phyloP scores from a whole-genome alignment of 2,888 invertebrate species.

The Catocala sponsa region DNA sequence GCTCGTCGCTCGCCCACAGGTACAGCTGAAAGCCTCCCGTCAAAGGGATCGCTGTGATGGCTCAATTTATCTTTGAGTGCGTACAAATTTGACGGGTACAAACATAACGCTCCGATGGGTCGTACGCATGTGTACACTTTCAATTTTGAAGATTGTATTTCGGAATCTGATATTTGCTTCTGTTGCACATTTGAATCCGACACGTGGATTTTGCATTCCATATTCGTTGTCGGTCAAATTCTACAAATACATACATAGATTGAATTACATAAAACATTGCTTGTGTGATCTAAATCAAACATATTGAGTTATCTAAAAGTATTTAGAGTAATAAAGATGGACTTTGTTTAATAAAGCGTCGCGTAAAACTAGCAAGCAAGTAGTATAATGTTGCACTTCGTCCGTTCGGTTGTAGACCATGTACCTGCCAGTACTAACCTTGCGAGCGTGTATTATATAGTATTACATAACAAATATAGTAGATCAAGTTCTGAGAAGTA shows the following conservation, averaged over 20 bases:
- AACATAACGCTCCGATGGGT: slow-evolving; percentile 4
- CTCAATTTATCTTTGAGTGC: slow-evolving; percentile 43
- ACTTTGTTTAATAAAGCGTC: too few relatives aligned
- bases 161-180: slow-evolving; percentile 13
- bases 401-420: too few relatives aligned
- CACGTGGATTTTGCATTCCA: not conserved
- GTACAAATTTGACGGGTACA: slow-evolving; percentile 9
- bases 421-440: too few relatives aligned
- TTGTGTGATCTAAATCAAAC: slow-evolving; percentile 1
- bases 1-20: slow-evolving; percentile 8
- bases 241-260: slow-evolving; percentile 10
- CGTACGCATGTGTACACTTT: not conserved
- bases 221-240: slow-evolving; percentile 2
- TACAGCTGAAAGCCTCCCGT: slow-evolving; percentile 29
- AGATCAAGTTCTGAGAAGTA: slow-evolving; percentile 9
- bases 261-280: slow-evolving; percentile 12
- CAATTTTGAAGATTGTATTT: slow-evolving; percentile 1
- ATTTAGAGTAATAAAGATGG: not conserved
- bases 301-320: not conserved
- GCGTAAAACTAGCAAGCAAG: too few relatives aligned
- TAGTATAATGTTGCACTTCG: too few relatives aligned
- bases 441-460: too few relatives aligned
- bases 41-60: slow-evolving; percentile 41
- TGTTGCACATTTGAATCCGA: not conserved
- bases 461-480: not conserved